Conservation (phyloP, 2,113 vertebrate genomes). For the Malurus elegans region DNA sequence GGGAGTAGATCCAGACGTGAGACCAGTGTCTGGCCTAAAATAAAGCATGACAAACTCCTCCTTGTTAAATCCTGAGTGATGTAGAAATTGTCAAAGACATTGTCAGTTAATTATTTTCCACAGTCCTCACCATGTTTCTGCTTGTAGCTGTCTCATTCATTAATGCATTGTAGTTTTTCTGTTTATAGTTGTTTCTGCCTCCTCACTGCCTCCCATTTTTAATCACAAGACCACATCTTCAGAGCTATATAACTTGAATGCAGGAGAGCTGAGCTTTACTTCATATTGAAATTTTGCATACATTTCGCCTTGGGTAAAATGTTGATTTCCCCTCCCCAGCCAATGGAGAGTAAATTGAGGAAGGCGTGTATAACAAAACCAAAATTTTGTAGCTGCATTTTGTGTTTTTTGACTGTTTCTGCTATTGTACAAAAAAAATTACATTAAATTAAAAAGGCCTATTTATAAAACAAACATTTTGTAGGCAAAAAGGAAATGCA, state of each 20-base stretch:
- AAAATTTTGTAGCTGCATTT: conserved; percentile 17
- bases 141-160: too few relatives aligned
- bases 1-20: not conserved
- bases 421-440: conserved; percentile 5
- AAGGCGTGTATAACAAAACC: not conserved
- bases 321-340: conserved; percentile 6
- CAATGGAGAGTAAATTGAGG: not conserved
- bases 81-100: not conserved
- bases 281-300: conserved; percentile 18
- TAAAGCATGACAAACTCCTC: not conserved
- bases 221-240: not conserved
- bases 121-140: too few relatives aligned
- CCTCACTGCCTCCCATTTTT: not conserved
- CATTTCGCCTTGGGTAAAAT: conserved; percentile 11
- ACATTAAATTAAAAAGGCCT: conserved; percentile 55
- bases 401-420: conserved; percentile 24
- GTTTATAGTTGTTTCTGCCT: not conserved
- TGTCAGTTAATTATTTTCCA: too few relatives aligned
- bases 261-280: not conserved
- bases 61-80: not conserved
- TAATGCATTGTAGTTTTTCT: not conserved
- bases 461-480: conserved; percentile 64
- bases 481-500: conserved; percentile 48
- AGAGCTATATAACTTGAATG: not conserved
- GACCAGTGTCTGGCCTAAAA: not conserved